These are phyloP conservation scores for Eublepharis macularius DNA, from an alignment of 2,113 vertebrate species.

Conservation along the genomic window DNA sequence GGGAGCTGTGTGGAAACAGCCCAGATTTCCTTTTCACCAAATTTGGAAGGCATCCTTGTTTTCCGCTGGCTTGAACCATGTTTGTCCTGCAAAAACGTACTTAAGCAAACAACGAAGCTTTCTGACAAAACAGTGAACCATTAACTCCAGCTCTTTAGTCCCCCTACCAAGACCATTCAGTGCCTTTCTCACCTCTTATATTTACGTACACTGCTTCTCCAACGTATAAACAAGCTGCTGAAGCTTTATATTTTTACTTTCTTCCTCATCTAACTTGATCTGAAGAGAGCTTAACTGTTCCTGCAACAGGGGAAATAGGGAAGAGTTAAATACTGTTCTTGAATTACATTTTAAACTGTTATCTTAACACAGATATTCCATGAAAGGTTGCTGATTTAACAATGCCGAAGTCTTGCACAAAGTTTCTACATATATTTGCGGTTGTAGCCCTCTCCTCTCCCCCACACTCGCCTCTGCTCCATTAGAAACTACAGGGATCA, in stretches of 20 bases:
- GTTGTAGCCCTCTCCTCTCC: too few species aligned
- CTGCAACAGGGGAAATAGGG: conserved; percentile 66
- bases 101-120: not conserved
- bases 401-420: too few species aligned
- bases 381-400: too few species aligned
- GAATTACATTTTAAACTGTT: conserved; percentile 1
- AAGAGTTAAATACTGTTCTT: conserved; percentile 36
- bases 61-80: too few species aligned
- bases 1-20: too few species aligned
- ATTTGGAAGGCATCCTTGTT: too few species aligned
- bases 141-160: not conserved
- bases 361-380: too few species aligned
- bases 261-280: conserved; percentile 85
- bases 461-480: too few species aligned
- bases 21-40: too few species aligned
- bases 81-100: too few species aligned
- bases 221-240: conserved; percentile 86
- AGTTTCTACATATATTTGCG: too few species aligned
- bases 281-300: conserved; percentile 84
- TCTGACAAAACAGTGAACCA: not conserved
- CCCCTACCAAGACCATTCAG: not conserved
- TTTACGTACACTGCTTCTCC: conserved; percentile 83
- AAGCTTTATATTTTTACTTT: conserved; percentile 86
- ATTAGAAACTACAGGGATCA: not conserved
- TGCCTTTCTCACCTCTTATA: conserved; percentile 75